Evolutionary conservation across 2,888 invertebrate species (phyloP), one percentile per base, ranked within the genome.

Genomic region (Leptura quadrifasciata): DNA sequence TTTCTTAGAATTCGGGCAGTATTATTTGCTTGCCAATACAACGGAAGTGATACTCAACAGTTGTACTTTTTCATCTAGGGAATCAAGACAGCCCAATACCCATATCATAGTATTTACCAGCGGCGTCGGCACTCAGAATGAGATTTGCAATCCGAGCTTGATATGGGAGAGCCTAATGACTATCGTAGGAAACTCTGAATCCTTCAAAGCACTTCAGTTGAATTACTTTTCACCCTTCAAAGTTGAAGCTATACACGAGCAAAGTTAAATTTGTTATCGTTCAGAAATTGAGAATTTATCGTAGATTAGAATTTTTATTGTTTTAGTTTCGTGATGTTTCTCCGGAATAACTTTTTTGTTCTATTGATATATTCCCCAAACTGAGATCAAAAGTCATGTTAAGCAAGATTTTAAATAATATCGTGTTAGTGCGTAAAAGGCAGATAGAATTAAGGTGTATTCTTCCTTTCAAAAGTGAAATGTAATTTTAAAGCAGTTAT

Each of bases 201-300:
- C 69, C 69, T 69, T 69, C 39, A 58, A 58, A 58, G 69, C 69
- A 58, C 69, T 58, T 31, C 69, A 47, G 69, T 24, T 18, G 69
- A 69, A 69, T 69, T 69, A 58, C 69, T 69, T 69, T 69, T 69
- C 69, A 54, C 69, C 69, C 69, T 69, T 69, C 69, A 69, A 58
- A 58, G 21, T 69, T 20, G 6, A 58, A 58, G 58, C 57, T 24
- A 58, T 69, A 69, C 20, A 47, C 31, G 69, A 58, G 69, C 35
- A 58, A 69, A 57, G 57, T 58, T 58, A 47, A 69, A 58, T 69
- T 69, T 69, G 69, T 69, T 69, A 69, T 69, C 69, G 69, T 69
- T 58, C 69, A 47, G 69, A 58, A 69, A 69, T 58, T 58, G 69
- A 24, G 24, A 69, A 69, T 69, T 69, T 69, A 69, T 69, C 6